These are phyloP conservation scores for Girardinichthys multiradiatus DNA, from an alignment of 2,113 vertebrate species.

Conservation along the genomic window DNA sequence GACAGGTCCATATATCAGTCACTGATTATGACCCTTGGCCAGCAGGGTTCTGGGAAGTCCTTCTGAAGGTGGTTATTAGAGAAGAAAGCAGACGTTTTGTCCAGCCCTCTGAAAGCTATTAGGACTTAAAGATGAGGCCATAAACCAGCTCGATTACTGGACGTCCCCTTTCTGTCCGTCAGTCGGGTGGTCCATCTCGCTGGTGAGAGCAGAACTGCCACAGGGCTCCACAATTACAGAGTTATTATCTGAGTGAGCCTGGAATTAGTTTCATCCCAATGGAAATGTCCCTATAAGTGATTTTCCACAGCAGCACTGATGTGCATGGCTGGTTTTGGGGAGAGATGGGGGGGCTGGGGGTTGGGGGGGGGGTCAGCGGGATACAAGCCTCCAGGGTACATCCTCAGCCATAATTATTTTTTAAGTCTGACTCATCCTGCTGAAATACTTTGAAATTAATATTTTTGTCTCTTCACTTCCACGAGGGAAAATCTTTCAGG, in stretches of 20 bases:
- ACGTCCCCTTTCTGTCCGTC: constrained; percentile 31
- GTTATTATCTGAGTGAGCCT: constrained; percentile 60
- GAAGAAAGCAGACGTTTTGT: constrained; percentile 66
- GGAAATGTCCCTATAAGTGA: constrained; percentile 60
- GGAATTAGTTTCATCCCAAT: constrained; percentile 60
- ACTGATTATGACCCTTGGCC: constrained; percentile 46
- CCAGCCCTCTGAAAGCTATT: constrained; percentile 69
- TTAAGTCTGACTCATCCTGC: constrained; percentile 44
- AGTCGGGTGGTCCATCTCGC: constrained; percentile 22
- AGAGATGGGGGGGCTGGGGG: no score
- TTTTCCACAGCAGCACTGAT: constrained; percentile 44
- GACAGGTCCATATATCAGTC: constrained; percentile 46
- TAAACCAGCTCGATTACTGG: constrained; percentile 65
- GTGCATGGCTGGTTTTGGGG: background rate
- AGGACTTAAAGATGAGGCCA: constrained; percentile 69
- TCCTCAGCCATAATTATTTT: constrained; percentile 64
- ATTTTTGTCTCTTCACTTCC: constrained; percentile 17
- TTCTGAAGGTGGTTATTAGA: constrained; percentile 52
- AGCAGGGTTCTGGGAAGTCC: constrained; percentile 66
- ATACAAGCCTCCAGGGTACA: constrained; percentile 43
- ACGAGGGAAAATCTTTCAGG: constrained; percentile 9
- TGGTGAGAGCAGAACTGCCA: constrained; percentile 38
- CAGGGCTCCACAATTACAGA: constrained; percentile 49
- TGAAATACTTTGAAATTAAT: constrained; percentile 40
- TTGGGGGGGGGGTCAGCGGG: background rate